Conservation (phyloP, 2,113 vertebrate genomes). For the Vicugna pacos region DNA sequence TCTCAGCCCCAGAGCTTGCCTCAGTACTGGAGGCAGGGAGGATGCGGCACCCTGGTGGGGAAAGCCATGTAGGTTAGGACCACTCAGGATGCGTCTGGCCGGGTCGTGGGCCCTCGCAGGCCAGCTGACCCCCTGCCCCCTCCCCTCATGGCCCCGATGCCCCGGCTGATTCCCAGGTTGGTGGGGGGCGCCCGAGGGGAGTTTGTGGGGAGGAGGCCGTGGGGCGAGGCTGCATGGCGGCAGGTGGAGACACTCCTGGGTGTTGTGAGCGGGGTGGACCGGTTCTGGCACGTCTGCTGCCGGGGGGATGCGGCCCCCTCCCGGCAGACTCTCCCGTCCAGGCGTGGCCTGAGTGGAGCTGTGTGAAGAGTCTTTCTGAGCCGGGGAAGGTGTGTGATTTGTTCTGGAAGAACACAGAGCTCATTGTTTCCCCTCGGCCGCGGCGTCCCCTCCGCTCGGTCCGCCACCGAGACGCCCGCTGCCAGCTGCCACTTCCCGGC, state of each 20-base stretch:
- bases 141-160: fast-evolving
- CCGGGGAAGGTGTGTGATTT: conserved; percentile 59
- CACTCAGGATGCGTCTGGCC: background rate
- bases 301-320: conserved; percentile 65
- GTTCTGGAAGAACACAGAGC: conserved; percentile 81
- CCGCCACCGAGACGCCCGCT: conserved; percentile 44
- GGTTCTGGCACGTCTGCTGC: conserved; percentile 40
- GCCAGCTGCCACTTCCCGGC: background rate
- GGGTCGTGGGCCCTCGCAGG: background rate
- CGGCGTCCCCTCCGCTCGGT: conserved; percentile 68
- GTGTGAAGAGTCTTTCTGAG: conserved; percentile 76
- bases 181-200: conserved; percentile 22
- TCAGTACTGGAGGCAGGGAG: background rate
- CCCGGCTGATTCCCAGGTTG: background rate
- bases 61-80: fast-evolving
- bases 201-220: background rate
- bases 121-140: no score
- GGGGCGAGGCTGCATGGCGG: background rate
- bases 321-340: conserved; percentile 67
- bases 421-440: conserved; percentile 78
- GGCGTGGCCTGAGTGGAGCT: conserved; percentile 76
- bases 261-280: conserved; percentile 53
- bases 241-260: conserved; percentile 70
- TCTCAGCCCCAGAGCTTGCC: background rate
- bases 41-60: fast-evolving